Evolutionary conservation across 2,797 vertebrate genomes (phyloP).

Genomic region (Sebastes matsubarae): DNA sequence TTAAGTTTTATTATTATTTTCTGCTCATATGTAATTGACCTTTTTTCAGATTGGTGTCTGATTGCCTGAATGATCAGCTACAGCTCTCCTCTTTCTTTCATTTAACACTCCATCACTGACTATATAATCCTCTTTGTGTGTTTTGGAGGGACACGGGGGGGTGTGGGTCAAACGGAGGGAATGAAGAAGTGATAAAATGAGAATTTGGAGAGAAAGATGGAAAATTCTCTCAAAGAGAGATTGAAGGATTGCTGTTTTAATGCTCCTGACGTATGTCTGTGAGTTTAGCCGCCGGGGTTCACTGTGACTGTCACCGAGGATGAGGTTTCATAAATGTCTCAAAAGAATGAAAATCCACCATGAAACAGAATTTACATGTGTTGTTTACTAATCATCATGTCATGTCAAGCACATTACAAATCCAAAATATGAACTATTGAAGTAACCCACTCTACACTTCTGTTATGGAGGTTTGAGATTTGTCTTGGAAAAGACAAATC

Average conservation of each 20-base stretch:
- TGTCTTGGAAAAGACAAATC: neutral
- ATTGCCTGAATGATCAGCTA: neutral
- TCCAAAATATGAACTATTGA: neutral
- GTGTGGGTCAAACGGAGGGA: slow-evolving; percentile 8
- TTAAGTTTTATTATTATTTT: neutral
- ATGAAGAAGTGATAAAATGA: slow-evolving; percentile 32
- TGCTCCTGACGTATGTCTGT: slow-evolving; percentile 7
- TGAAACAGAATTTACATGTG: neutral
- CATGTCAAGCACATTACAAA: neutral
- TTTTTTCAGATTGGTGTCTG: neutral
- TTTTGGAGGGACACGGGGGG: neutral
- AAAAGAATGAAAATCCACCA: neutral
- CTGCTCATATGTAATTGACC: neutral
- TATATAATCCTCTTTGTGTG: neutral
- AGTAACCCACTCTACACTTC: neutral
- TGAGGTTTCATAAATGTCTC: neutral
- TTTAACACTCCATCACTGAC: neutral
- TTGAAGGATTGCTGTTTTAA: slow-evolving; percentile 26
- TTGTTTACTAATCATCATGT: neutral
- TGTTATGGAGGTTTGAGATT: neutral
- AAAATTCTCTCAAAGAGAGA: slow-evolving; percentile 1
- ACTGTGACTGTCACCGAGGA: slow-evolving; percentile 3
- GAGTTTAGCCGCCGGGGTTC: neutral
- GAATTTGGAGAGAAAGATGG: neutral
- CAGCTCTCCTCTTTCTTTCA: neutral